Evolutionary conservation across 2,888 invertebrate genomes (phyloP).

Genomic region (Xestia ashworthii): DNA sequence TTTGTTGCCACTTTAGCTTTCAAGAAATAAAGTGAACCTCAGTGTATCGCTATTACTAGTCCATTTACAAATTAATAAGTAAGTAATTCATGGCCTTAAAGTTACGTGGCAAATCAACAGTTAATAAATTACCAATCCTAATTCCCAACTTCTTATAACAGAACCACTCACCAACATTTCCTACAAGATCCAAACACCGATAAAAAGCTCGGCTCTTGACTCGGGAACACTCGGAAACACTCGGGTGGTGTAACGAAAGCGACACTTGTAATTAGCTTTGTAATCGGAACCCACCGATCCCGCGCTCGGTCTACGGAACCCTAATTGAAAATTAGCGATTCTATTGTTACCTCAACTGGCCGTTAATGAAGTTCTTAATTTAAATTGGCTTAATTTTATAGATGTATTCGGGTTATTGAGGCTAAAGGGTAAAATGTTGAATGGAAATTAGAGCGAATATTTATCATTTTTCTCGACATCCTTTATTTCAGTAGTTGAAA

Average conservation of each 20-base stretch:
- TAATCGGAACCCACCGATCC: constrained; percentile 81
- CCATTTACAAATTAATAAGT: not conserved
- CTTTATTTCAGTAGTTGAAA: not conserved
- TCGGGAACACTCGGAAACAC: constrained; percentile 46
- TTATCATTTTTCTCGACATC: not conserved
- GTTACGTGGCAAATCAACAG: constrained; percentile 6
- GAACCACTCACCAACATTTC: constrained; percentile 35
- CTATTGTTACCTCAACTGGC: constrained; percentile 73
- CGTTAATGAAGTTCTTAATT: constrained; percentile 77
- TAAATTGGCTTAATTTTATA: constrained; percentile 58
- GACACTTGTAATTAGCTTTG: constrained; percentile 88
- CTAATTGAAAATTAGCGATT: constrained; percentile 83
- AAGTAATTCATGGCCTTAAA: not conserved
- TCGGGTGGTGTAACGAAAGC: constrained; percentile 72
- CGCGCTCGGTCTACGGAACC: constrained; percentile 69
- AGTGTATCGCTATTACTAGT: not conserved
- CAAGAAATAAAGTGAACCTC: not conserved
- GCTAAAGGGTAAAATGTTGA: not conserved
- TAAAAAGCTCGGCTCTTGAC: constrained; percentile 50
- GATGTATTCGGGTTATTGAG: constrained; percentile 19
- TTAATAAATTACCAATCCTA: constrained; percentile 35
- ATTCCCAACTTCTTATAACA: constrained; percentile 5
- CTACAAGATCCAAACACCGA: constrained; percentile 43
- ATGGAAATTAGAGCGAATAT: not conserved
- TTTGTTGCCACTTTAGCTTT: not conserved